These are phyloP conservation scores for Anabacerthia variegaticeps DNA, from an alignment of 2,797 vertebrate species.

Conservation along the genomic window DNA sequence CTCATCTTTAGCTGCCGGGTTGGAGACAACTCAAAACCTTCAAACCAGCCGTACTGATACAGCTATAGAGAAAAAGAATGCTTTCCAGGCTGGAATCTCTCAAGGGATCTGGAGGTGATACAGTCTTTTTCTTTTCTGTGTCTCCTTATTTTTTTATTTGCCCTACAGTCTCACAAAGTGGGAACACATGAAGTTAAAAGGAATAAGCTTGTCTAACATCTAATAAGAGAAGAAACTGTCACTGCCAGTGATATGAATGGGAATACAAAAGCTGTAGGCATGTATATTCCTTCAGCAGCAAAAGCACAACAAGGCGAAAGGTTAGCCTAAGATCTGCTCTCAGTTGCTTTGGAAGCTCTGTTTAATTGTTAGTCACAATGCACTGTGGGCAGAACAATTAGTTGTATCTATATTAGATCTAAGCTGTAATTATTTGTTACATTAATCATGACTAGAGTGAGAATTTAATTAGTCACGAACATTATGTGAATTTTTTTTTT, in stretches of 20 bases:
- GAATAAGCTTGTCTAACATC: not conserved
- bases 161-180: slow-evolving; percentile 15
- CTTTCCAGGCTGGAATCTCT: slow-evolving; percentile 10
- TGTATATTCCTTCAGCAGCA: not conserved
- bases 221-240: slow-evolving; percentile 42
- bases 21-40: slow-evolving; percentile 1
- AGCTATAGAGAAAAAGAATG: not conserved
- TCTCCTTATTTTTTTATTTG: slow-evolving; percentile 22
- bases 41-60: not conserved
- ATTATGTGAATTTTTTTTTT: slow-evolving; percentile 6
- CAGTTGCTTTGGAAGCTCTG: slow-evolving; percentile 60
- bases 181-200: slow-evolving; percentile 19
- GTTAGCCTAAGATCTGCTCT: slow-evolving; percentile 43
- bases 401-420: slow-evolving; percentile 81
- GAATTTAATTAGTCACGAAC: slow-evolving; percentile 79
- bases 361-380: slow-evolving; percentile 77
- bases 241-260: slow-evolving; percentile 15
- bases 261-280: slow-evolving; percentile 32
- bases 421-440: slow-evolving; percentile 82
- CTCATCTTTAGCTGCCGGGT: not conserved
- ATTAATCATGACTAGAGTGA: slow-evolving; percentile 79
- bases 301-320: slow-evolving; percentile 48
- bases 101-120: not conserved
- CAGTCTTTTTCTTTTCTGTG: not conserved
- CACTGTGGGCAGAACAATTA: slow-evolving; percentile 79